Percentiles rank a stretch among this genome's conserved stretches.
These are phyloP conservation scores for Hirtodrosophila trivittata DNA, from an alignment of 2,888 invertebrate genomes.

Conservation along the genomic window DNA sequence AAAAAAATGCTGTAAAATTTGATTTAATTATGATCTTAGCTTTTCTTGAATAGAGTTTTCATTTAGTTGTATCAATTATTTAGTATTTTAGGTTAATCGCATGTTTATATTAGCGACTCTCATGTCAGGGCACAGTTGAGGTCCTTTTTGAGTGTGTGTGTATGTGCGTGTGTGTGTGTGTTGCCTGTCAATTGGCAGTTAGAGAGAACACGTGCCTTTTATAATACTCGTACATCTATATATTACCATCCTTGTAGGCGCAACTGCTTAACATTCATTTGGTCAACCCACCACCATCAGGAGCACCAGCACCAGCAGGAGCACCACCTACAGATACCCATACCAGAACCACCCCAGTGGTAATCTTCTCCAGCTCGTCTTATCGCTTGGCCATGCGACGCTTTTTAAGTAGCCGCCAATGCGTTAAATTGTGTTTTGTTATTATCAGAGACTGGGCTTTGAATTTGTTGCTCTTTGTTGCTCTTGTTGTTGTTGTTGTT, in stretches of 20 bases:
- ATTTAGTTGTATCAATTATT: too few relatives aligned
- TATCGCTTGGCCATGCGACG: constrained; percentile 75
- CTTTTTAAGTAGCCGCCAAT: constrained; percentile 77
- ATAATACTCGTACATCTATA: constrained; percentile 18
- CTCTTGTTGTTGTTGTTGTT: constrained; percentile 32
- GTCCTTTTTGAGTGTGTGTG: background rate
- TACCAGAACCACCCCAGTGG: constrained; percentile 12
- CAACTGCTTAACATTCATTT: constrained; percentile 74
- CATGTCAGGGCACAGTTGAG: too few relatives aligned
- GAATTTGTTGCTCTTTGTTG: constrained; percentile 26
- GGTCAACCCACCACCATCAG: constrained; percentile 53
- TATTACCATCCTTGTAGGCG: constrained; percentile 31
- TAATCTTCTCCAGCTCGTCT: constrained; percentile 45
- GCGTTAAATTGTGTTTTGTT: constrained; percentile 74
- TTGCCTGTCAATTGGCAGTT: constrained; percentile 66
- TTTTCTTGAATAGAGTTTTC: too few relatives aligned
- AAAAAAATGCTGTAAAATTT: too few relatives aligned
- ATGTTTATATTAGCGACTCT: too few relatives aligned
- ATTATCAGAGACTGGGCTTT: constrained; percentile 61
- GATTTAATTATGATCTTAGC: too few relatives aligned
- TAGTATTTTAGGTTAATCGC: too few relatives aligned
- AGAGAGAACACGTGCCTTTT: constrained; percentile 55
- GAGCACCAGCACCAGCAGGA: background rate
- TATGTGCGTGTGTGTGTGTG: constrained; percentile 1
- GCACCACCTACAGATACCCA: constrained; percentile 13